Evolutionary conservation across 2,113 vertebrate genomes (phyloP).

Genomic region (Oryzias javanicus): DNA sequence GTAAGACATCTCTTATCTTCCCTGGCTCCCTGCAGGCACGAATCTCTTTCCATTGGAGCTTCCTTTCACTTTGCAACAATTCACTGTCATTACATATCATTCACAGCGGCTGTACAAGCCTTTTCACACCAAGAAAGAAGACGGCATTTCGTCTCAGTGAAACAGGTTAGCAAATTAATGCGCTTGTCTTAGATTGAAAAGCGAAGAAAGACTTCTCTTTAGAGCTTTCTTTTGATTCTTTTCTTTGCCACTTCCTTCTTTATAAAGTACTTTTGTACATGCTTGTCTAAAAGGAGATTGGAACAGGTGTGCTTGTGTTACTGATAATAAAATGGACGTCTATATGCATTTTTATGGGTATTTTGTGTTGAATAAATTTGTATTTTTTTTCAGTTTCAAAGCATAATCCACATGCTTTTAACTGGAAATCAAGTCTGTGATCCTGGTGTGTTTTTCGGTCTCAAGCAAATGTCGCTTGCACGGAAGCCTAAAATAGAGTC

Average conservation of each 20-base stretch:
- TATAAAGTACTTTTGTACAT: constrained; percentile 70
- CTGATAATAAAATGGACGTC: constrained; percentile 58
- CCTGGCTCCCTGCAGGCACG: constrained; percentile 1
- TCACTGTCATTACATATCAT: constrained; percentile 40
- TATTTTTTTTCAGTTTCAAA: not conserved
- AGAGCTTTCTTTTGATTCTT: not conserved
- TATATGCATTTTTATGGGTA: constrained; percentile 23
- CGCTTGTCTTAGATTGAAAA: not conserved
- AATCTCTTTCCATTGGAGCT: constrained; percentile 18
- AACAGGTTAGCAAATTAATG: too few relatives aligned
- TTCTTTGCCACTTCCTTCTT: constrained; percentile 15
- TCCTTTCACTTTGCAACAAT: constrained; percentile 51
- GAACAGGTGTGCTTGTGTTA: constrained; percentile 34
- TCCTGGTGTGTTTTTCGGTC: constrained; percentile 25
- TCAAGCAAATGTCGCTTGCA: constrained; percentile 34
- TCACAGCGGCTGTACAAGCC: not conserved
- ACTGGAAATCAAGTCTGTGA: constrained; percentile 25
- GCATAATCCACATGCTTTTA: not conserved
- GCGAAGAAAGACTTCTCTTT: constrained; percentile 3
- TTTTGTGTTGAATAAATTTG: constrained; percentile 1
- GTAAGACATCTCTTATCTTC: constrained; percentile 18
- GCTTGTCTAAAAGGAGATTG: constrained; percentile 42
- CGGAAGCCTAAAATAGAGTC: constrained; percentile 58
- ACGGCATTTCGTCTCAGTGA: too few relatives aligned
- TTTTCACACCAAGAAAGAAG: not conserved